Evolutionary conservation across 2,888 invertebrate species (phyloP).

Genomic region (Microchrysa polita): DNA sequence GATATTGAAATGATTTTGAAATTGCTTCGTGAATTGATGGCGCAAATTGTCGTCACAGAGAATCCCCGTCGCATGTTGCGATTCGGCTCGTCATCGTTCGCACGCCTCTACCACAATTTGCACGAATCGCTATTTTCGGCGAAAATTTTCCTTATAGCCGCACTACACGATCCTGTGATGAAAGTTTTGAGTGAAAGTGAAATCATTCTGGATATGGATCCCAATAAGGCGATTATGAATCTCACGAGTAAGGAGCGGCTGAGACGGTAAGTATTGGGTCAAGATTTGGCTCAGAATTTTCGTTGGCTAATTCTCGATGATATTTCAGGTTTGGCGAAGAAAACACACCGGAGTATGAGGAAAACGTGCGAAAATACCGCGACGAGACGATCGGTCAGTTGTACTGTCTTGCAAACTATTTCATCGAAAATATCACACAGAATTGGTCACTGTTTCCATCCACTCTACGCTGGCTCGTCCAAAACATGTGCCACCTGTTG

Average conservation of each 20-base stretch:
- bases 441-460: slow-evolving; percentile 92
- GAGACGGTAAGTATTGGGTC: slow-evolving; percentile 70
- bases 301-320: not conserved
- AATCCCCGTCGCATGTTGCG: slow-evolving; percentile 80
- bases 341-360: slow-evolving; percentile 76
- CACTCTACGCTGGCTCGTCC: slow-evolving; percentile 88
- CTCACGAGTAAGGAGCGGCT: slow-evolving; percentile 61
- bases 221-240: slow-evolving; percentile 74
- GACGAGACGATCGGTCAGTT: slow-evolving; percentile 82
- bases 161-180: slow-evolving; percentile 91
- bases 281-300: not conserved
- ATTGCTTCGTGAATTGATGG: slow-evolving; percentile 73
- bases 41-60: slow-evolving; percentile 76
- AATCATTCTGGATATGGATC: slow-evolving; percentile 90
- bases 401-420: slow-evolving; percentile 79
- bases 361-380: slow-evolving; percentile 81
- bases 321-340: slow-evolving; percentile 77
- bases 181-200: slow-evolving; percentile 90
- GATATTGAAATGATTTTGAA: slow-evolving; percentile 76
- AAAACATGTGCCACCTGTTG: slow-evolving; percentile 80
- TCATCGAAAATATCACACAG: slow-evolving; percentile 82
- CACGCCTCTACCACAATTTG: slow-evolving; percentile 85
- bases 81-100: slow-evolving; percentile 87
- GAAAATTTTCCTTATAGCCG: slow-evolving; percentile 91
- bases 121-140: slow-evolving; percentile 91